Evolutionary conservation across 2,113 vertebrate species (phyloP).

Genomic region (Xerus inauris): DNA sequence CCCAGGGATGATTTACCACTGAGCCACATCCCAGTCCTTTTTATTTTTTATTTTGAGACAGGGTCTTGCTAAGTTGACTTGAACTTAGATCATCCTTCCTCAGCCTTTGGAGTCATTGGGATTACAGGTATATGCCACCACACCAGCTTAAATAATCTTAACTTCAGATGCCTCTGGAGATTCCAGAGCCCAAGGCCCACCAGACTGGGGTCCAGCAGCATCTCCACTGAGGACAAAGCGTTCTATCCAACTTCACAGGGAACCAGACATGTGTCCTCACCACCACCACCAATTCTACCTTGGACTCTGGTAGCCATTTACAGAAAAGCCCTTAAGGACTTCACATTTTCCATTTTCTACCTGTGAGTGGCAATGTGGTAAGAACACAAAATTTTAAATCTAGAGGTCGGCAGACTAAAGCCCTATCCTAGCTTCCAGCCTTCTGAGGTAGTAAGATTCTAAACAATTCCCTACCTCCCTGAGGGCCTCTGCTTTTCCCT

Average conservation of each 20-base stretch:
- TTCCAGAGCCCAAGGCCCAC: not conserved
- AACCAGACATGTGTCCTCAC: not conserved
- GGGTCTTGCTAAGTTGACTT: no score
- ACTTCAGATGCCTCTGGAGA: not conserved
- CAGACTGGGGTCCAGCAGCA: not conserved
- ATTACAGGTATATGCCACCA: no score
- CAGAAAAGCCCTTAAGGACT: not conserved
- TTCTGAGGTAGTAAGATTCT: not conserved
- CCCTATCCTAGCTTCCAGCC: conserved; percentile 20
- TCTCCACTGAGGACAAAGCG: not conserved
- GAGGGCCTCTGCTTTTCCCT: not conserved
- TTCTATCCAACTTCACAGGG: not conserved
- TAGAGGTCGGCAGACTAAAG: not conserved
- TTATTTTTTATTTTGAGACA: no score
- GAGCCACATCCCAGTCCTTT: no score
- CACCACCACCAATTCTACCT: not conserved
- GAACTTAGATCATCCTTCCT: no score
- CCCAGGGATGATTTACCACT: no score
- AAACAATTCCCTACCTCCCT: not conserved
- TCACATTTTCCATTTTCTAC: not conserved
- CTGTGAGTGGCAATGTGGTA: not conserved
- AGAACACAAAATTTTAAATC: not conserved
- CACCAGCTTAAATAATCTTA: no score
- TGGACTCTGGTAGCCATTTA: not conserved
- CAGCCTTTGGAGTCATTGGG: no score